A percentile compares a stretch with the other conserved stretches of the same genome.
These are phyloP conservation scores for Ceramica pisi DNA, from an alignment of 2,888 invertebrate genomes.

Conservation along the genomic window DNA sequence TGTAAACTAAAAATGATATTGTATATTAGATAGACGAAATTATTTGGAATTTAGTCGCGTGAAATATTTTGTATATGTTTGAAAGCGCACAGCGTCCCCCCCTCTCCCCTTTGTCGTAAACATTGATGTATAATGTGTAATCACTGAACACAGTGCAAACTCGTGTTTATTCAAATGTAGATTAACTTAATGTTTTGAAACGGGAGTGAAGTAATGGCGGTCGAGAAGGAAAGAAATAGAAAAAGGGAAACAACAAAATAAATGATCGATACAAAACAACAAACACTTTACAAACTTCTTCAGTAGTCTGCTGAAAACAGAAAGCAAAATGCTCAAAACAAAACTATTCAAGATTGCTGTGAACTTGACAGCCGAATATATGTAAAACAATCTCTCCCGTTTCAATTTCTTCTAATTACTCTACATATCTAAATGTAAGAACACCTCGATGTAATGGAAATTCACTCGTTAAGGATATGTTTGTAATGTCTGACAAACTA, in stretches of 20 bases:
- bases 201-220: constrained; percentile 48
- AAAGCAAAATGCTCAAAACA: constrained; percentile 43
- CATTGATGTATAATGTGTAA: constrained; percentile 54
- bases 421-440: constrained; percentile 81
- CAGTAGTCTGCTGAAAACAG: constrained; percentile 11
- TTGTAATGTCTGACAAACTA: constrained; percentile 55
- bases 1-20: constrained; percentile 76
- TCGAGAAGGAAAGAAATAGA: constrained; percentile 13
- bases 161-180: constrained; percentile 70
- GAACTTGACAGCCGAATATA: constrained; percentile 2
- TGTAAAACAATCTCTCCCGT: constrained; percentile 61
- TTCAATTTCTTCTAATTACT: constrained; percentile 68
- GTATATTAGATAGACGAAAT: constrained; percentile 82
- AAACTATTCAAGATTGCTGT: constrained; percentile 12
- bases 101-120: constrained; percentile 45
- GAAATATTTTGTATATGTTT: constrained; percentile 53
- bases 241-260: not conserved
- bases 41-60: constrained; percentile 67
- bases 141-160: constrained; percentile 57
- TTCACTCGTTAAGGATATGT: constrained; percentile 56
- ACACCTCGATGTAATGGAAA: constrained; percentile 65
- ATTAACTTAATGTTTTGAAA: constrained; percentile 64
- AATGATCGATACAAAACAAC: too few relatives aligned
- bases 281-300: not conserved
- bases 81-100: constrained; percentile 71